Conservation (phyloP, 37 sponge, comb jelly and placozoan genomes). For the Cliona cf. orientalis region DNA sequence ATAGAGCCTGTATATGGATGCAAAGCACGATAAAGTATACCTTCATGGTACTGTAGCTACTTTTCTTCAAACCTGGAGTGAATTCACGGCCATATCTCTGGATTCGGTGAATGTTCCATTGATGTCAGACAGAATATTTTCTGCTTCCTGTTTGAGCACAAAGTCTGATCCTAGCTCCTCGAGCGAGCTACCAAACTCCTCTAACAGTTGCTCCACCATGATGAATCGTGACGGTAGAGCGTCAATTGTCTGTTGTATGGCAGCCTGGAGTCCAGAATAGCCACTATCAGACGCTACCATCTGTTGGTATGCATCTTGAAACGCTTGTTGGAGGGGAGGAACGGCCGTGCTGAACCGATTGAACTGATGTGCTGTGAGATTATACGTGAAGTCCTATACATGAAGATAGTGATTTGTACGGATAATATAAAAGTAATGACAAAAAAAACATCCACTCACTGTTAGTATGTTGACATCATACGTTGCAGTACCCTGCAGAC, state of each 20-base stretch:
- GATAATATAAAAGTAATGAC: not conserved
- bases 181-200: not conserved
- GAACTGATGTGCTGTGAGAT: slow-evolving; percentile 21
- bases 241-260: not conserved
- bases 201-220: not conserved
- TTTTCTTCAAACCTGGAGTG: slow-evolving; percentile 5
- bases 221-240: slow-evolving; percentile 1
- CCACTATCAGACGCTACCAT: slow-evolving; percentile 9
- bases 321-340: not conserved
- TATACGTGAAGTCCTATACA: slow-evolving; percentile 13
- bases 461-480: slow-evolving; percentile 70
- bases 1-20: slow-evolving; percentile 12
- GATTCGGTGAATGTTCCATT: not conserved
- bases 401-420: not conserved
- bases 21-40: not conserved
- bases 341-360: not conserved
- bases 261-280: not conserved
- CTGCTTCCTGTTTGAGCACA: slow-evolving; percentile 9
- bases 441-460: slow-evolving; percentile 6
- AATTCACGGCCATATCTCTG: not conserved
- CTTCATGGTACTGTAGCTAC: not conserved
- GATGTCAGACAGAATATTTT: not conserved
- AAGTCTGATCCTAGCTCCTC: not conserved
- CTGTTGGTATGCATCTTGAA: not conserved
- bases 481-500: slow-evolving; percentile 65